These are phyloP conservation scores for Drosophila siamana DNA, from an alignment of 2,888 invertebrate species.

Conservation along the genomic window DNA sequence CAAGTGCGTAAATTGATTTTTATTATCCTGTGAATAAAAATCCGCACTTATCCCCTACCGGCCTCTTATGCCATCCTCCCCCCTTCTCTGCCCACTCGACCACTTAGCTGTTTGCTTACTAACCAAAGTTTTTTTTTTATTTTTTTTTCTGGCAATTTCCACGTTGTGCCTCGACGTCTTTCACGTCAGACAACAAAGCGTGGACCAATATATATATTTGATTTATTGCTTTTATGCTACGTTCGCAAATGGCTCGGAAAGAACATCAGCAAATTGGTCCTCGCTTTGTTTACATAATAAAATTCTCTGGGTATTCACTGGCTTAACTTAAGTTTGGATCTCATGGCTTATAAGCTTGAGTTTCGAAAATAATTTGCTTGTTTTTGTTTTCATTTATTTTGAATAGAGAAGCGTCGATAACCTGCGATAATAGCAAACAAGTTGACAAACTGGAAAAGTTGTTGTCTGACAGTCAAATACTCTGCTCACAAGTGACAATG, in stretches of 20 bases:
- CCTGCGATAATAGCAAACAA: background rate
- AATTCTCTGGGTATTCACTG: constrained; percentile 19
- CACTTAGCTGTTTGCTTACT: constrained; percentile 37
- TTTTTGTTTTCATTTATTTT: constrained; percentile 13
- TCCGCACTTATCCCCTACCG: constrained; percentile 14
- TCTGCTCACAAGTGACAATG: no score
- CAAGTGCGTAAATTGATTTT: constrained; percentile 64
- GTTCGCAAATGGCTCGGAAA: constrained; percentile 47
- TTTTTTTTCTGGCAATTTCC: constrained; percentile 33
- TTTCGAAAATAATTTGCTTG: constrained; percentile 30
- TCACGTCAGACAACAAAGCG: constrained; percentile 33
- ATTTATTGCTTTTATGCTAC: constrained; percentile 60
- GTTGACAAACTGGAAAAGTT: background rate
- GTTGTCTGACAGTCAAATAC: background rate
- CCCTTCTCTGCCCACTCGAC: constrained; percentile 5
- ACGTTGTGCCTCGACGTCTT: constrained; percentile 5
- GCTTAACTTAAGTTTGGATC: constrained; percentile 19
- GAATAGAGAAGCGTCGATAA: background rate
- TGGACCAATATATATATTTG: constrained; percentile 61
- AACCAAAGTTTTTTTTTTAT: constrained; percentile 49
- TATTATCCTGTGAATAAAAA: constrained; percentile 55
- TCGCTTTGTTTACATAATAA: constrained; percentile 64
- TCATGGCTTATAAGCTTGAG: constrained; percentile 24
- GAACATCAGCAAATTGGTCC: constrained; percentile 49
- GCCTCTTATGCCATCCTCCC: background rate